phyloP scores from a whole-genome alignment of 2,797 vertebrate genomes.

The Geotrypetes seraphini region DNA sequence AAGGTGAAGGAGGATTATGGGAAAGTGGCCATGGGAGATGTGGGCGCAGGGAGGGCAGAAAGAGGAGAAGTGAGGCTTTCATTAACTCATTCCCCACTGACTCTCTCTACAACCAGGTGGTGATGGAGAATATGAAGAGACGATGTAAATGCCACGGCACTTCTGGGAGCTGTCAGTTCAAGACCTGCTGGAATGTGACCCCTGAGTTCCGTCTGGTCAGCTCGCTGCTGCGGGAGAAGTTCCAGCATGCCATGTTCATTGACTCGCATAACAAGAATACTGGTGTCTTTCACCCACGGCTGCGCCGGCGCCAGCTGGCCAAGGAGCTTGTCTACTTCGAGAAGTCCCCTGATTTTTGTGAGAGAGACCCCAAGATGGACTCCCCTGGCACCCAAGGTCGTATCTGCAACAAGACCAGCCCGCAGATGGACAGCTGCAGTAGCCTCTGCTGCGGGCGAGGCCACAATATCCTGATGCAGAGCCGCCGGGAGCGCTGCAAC shows the following conservation, averaged over 20 bases:
- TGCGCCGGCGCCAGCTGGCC: conserved; percentile 60
- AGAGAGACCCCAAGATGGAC: conserved; percentile 62
- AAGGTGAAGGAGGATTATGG: too few relatives aligned
- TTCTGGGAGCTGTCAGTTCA: conserved; percentile 88
- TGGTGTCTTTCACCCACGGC: conserved; percentile 74
- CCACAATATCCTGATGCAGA: conserved; percentile 82
- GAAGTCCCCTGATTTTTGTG: conserved; percentile 87
- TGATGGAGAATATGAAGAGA: conserved; percentile 81
- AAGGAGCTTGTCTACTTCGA: conserved; percentile 85
- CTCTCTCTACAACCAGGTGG: conserved; percentile 51
- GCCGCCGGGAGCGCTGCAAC: conserved; percentile 72
- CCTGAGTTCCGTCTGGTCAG: conserved; percentile 80
- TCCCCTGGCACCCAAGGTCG: conserved; percentile 65
- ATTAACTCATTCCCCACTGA: not conserved
- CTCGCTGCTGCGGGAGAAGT: conserved; percentile 67
- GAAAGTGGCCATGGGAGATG: too few relatives aligned
- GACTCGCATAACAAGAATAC: conserved; percentile 88
- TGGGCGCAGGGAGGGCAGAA: too few relatives aligned
- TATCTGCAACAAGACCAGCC: conserved; percentile 46
- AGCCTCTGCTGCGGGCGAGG: conserved; percentile 85
- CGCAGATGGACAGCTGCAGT: conserved; percentile 68
- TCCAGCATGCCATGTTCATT: conserved; percentile 74
- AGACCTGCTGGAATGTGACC: conserved; percentile 85
- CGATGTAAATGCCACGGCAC: conserved; percentile 89
- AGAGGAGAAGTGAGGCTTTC: not conserved